Evolutionary conservation across 2,888 invertebrate species (phyloP), one percentile per base, ranked within the genome.

Genomic region (Drosophila borborema): DNA sequence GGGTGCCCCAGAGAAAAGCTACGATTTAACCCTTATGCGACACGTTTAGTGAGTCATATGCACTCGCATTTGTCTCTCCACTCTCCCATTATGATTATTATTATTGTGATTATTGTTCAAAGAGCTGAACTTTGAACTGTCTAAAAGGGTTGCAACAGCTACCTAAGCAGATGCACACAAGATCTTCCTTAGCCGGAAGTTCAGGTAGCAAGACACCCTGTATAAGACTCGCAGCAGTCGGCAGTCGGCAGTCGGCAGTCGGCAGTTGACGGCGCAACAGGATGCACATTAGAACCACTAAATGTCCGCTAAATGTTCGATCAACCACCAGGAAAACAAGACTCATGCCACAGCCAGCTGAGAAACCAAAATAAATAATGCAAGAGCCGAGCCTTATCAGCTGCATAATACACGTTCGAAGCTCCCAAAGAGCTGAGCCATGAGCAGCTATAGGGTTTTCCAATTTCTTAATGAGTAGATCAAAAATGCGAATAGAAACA

Each of bases 171-270:
- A 73, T 70, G 74, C 59, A 34, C 40, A 65, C 18, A 18, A 36
- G 51, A 51, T 51, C 51, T 41, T 20, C 56, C 45, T 55, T 5
- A 71, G 82, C 83, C 86, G 84, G 90, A 84, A 89, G 86, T 82
- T 80, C 90, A 84, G 84, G 90, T 89, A 90, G 87, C 59, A 40
- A 28, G 64, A 7, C 81, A 81, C 66, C 65, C 77, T 76, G 77
- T 18, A 55, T 60, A 41, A 9, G 41, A 12, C n/a, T 10, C 12
- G 12, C 51, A 18, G 34, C 12, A 51, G 51, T 6, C 6, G 18
- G 34, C 49, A 16, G 51, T 6, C 6, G 18, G 34, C 49, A 16
- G 8, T 8, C 46, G 16, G 46, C 3, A 46, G 8, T 38, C 16
- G 20, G 23, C 16, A 48, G 28, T 48, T 16, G 28, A 4, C 36